Percentiles rank a stretch among this genome's conserved stretches.
phyloP scores from a whole-genome alignment of 2,888 invertebrate species.

The Caenorhabditis japonica region DNA sequence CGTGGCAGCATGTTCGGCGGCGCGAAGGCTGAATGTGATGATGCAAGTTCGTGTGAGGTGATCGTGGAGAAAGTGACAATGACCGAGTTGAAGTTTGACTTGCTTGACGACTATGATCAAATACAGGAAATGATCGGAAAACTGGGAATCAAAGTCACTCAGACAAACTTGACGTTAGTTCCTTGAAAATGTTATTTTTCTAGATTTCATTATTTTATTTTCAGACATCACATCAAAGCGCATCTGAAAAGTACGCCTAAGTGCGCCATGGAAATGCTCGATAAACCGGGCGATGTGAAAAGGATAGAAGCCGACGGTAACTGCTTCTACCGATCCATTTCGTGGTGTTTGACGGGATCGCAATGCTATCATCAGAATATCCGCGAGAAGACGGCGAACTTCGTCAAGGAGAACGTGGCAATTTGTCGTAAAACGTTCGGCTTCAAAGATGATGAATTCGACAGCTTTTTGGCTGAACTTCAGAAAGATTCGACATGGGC shows the following conservation, averaged over 20 bases:
- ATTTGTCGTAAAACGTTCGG: not conserved
- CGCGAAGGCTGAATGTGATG: not conserved
- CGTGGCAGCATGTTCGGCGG: too few species aligned
- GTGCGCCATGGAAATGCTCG: not conserved
- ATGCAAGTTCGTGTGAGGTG: not conserved
- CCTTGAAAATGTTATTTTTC: too few species aligned
- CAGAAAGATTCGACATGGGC: not conserved
- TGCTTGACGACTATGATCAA: not conserved
- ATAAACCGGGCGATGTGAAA: not conserved
- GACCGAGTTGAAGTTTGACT: not conserved
- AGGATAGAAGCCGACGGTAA: constrained; percentile 10
- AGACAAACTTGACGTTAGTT: not conserved
- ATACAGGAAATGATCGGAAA: not conserved
- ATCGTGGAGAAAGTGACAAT: not conserved
- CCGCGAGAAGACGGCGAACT: not conserved
- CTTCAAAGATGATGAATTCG: not conserved
- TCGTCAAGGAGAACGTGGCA: not conserved
- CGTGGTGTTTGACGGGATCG: constrained; percentile 27
- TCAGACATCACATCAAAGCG: not conserved
- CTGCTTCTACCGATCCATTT: constrained; percentile 26
- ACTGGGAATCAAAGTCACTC: not conserved
- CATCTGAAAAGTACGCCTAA: not conserved
- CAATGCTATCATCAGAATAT: not conserved
- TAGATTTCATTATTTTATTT: not conserved
- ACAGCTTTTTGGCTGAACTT: not conserved